Evolutionary conservation across 2,113 vertebrate genomes (phyloP), one percentile per base, ranked within the genome.

Genomic region (Himantopus leucocephalus): DNA sequence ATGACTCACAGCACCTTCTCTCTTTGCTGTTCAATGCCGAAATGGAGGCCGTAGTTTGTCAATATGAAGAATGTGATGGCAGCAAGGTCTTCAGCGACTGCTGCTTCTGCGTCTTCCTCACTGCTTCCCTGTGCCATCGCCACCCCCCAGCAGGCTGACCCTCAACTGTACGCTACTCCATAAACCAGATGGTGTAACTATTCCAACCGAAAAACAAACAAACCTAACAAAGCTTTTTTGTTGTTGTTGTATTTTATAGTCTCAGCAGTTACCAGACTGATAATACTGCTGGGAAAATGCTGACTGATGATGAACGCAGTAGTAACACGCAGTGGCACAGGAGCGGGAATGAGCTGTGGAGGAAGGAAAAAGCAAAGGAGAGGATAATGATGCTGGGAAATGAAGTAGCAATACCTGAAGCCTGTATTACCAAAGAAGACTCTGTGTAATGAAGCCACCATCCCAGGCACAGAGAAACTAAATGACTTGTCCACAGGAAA

Each of bases 1-100:
- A 64, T 84, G 82, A 93, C 91, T 96, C 85, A 92, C 34, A 85
- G 55, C 58, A 88, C 81, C 50, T 74, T 90, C 71, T 87, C 64
- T 59, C 35, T 1, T 47, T 32, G 39, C 48, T 37, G 10, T 68
- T 88, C 58, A 66, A 34, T 17, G 37, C n/a, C 67, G 63, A 93
- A 90, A 84, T 55, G 52, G 64, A 93, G 59, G 41, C 79, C 8
- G 2, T 24, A 15, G 41, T 37, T 85, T 71, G 37, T 78, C 47
- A 43, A 32, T 64, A 35, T 12, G 35, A 81, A 81, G 83, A 71
- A 59, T 6, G 14, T 24, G 43, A 86, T n/a, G 59, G 84, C 83
- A 56, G 55, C 37, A 74, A 91, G 75, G 5, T n/a, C 55, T 95
- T 66, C 79, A 77, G 59, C 3, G 1, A 41, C 50, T 63, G 53